Percentiles rank a stretch among this genome's conserved stretches.
phyloP scores from a whole-genome alignment of 2,888 invertebrate genomes.

The Lochmaea crataegi region DNA sequence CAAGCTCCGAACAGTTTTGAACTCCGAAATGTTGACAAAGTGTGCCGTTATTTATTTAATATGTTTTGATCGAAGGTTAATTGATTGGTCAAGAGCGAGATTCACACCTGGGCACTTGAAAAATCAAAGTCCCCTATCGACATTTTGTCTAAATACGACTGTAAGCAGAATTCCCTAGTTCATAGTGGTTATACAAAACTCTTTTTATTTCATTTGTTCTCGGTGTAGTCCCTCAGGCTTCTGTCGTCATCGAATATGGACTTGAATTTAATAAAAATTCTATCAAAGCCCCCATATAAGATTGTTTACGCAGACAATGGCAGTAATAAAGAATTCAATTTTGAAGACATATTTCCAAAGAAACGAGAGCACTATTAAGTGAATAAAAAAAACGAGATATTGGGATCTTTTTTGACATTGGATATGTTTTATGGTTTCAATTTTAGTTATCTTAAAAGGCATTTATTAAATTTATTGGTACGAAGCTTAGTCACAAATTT shows the following conservation, averaged over 20 bases:
- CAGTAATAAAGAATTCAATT: slow-evolving; percentile 41
- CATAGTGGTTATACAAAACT: slow-evolving; percentile 1
- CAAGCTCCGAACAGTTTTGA: too few species aligned
- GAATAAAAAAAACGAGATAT: slow-evolving; percentile 9
- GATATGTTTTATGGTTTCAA: slow-evolving; percentile 4
- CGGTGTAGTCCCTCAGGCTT: background rate
- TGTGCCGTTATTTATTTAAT: too few species aligned
- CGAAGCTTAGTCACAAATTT: background rate
- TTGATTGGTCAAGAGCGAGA: too few species aligned
- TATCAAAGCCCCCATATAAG: slow-evolving; percentile 41
- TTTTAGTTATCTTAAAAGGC: background rate
- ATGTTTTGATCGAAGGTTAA: too few species aligned
- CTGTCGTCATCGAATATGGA: slow-evolving; percentile 24
- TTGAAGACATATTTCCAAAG: slow-evolving; percentile 33
- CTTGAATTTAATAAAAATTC: slow-evolving; percentile 44
- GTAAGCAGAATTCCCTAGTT: background rate
- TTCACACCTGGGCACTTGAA: too few species aligned
- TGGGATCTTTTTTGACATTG: slow-evolving; percentile 1
- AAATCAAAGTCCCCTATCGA: too few species aligned
- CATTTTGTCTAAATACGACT: background rate
- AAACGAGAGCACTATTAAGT: slow-evolving; percentile 30
- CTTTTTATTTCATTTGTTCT: slow-evolving; percentile 2
- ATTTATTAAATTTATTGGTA: background rate
- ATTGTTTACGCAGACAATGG: slow-evolving; percentile 41
- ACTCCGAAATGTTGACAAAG: too few species aligned